Conservation (phyloP, 2,113 vertebrate genomes). For the Lepus americanus region DNA sequence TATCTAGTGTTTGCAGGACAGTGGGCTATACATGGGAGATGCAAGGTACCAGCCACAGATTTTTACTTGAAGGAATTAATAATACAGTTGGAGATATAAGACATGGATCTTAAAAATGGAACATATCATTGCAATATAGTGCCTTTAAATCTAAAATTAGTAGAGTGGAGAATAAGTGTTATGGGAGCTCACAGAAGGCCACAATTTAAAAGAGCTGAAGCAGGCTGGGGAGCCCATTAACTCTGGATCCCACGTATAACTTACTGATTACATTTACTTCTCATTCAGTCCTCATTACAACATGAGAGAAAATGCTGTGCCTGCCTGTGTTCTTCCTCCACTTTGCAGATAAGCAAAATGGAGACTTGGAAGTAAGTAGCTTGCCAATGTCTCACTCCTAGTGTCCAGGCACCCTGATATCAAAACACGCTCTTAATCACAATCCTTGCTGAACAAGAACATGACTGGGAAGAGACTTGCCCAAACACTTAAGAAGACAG, state of each 20-base stretch:
- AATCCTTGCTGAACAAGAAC: not conserved
- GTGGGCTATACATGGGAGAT: not conserved
- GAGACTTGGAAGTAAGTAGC: not conserved
- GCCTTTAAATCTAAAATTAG: not conserved
- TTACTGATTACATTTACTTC: not conserved
- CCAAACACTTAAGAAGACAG: not conserved
- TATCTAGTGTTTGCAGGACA: not conserved
- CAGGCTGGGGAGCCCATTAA: fast-evolving
- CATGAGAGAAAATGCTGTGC: not conserved
- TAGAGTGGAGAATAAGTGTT: not conserved
- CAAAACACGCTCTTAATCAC: not conserved
- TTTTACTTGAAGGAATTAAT: not conserved
- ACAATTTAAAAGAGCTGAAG: not conserved
- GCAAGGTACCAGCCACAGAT: not conserved
- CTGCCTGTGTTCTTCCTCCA: not conserved
- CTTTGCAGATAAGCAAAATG: not conserved
- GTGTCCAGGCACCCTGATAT: not conserved
- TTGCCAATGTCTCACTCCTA: not conserved
- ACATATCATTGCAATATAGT: not conserved
- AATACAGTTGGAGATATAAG: not conserved
- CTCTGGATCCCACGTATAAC: not conserved
- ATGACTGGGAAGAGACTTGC: not conserved
- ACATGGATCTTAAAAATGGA: not conserved
- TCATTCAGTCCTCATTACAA: not conserved
- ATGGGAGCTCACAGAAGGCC: not conserved